These are phyloP conservation scores for Rhinatrema bivittatum DNA, from an alignment of 2,797 vertebrate genomes.

Conservation along the genomic window DNA sequence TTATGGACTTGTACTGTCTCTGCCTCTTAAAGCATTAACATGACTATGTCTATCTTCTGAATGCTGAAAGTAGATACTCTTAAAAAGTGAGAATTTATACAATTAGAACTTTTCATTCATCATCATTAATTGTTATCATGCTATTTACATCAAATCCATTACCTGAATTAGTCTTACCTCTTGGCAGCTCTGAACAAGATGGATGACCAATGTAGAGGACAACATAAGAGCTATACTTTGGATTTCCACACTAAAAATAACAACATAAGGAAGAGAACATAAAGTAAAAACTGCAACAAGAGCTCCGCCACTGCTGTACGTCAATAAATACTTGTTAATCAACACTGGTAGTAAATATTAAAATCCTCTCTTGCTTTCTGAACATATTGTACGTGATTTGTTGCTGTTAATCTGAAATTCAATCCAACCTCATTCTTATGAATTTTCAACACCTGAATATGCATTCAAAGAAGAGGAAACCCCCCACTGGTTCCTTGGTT, in stretches of 20 bases:
- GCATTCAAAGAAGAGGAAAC: slow-evolving; percentile 1
- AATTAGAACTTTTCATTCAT: too few relatives aligned
- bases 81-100: too few relatives aligned
- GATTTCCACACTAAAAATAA: slow-evolving; percentile 74
- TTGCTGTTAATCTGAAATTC: slow-evolving; percentile 1
- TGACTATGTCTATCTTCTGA: too few relatives aligned
- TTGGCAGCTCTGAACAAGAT: slow-evolving; percentile 44
- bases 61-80: too few relatives aligned
- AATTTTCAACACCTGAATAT: slow-evolving; percentile 8
- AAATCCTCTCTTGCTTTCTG: slow-evolving; percentile 1
- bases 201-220: slow-evolving; percentile 66
- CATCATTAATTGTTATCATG: too few relatives aligned
- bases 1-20: too few relatives aligned
- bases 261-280: slow-evolving; percentile 17
- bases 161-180: slow-evolving; percentile 74
- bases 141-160: too few relatives aligned
- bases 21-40: too few relatives aligned
- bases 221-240: slow-evolving; percentile 73
- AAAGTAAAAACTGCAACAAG: slow-evolving; percentile 3
- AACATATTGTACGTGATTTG: slow-evolving; percentile 3
- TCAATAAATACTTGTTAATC: slow-evolving; percentile 1
- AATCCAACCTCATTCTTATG: not conserved
- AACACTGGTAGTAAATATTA: not conserved
- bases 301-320: slow-evolving; percentile 4
- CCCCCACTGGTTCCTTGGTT: not conserved